phyloP scores from a whole-genome alignment of 2,797 vertebrate species.

The Squalus acanthias region DNA sequence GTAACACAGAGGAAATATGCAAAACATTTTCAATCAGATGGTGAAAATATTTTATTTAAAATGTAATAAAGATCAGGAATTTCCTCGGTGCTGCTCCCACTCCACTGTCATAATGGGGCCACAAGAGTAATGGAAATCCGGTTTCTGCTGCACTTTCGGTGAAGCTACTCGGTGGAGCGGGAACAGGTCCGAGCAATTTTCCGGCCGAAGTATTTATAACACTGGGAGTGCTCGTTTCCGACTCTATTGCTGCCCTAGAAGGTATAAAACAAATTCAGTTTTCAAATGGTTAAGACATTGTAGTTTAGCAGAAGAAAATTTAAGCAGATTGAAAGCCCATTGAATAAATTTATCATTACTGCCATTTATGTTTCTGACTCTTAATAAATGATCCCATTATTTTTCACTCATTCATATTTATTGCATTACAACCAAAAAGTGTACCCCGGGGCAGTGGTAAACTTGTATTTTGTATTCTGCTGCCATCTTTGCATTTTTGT shows the following conservation, averaged over 20 bases:
- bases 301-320: background rate
- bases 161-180: background rate
- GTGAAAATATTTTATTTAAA: background rate
- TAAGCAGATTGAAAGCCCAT: background rate
- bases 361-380: background rate
- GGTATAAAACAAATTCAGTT: background rate
- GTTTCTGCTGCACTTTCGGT: background rate
- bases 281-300: too few relatives aligned
- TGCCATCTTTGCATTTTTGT: conserved; percentile 7
- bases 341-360: background rate
- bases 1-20: background rate
- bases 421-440: background rate
- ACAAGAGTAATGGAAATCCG: background rate
- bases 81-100: background rate
- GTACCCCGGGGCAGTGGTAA: background rate
- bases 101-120: background rate
- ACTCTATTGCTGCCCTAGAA: background rate
- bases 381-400: conserved; percentile 13
- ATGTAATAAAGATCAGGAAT: background rate
- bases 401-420: background rate
- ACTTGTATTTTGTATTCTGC: background rate
- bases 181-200: background rate
- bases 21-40: background rate
- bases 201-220: background rate
- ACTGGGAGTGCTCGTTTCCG: background rate